A percentile compares a stretch with the other conserved stretches of the same genome.
These are phyloP conservation scores for Cyanoliseus patagonus DNA, from an alignment of 2,113 vertebrate species.

Conservation along the genomic window DNA sequence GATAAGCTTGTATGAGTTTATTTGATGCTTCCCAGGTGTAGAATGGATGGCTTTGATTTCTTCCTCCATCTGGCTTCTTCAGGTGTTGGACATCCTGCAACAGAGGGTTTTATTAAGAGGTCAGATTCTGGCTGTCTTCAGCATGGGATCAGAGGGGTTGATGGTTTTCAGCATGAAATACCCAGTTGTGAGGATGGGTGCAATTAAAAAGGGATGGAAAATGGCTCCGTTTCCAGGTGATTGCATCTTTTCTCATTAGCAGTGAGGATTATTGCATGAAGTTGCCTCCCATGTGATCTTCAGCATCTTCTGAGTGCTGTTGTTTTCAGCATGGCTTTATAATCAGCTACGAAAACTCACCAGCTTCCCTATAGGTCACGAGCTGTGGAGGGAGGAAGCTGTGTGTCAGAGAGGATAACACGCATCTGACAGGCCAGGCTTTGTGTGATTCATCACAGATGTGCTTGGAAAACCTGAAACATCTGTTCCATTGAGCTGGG, in stretches of 20 bases:
- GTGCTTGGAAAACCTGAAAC: conserved; percentile 83
- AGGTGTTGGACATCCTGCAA: neutral
- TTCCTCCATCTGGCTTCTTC: neutral
- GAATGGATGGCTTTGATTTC: neutral
- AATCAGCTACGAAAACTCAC: neutral
- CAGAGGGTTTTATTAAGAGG: neutral
- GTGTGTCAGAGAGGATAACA: neutral
- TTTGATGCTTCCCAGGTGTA: neutral
- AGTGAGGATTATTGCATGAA: neutral
- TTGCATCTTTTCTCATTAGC: neutral
- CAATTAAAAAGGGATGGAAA: neutral
- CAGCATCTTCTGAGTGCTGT: neutral
- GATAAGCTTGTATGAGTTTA: neutral
- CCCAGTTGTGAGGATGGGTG: neutral
- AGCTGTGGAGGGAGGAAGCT: neutral
- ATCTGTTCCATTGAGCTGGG: conserved; percentile 72
- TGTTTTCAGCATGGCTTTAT: neutral
- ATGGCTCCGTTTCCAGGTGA: neutral
- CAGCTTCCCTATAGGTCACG: neutral
- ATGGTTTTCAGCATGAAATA: neutral
- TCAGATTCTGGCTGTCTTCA: neutral
- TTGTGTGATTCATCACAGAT: conserved; percentile 83
- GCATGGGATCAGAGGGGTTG: accelerated
- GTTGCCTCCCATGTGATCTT: neutral
- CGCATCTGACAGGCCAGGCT: conserved; percentile 73